Percentiles rank a stretch among this genome's conserved stretches.
These are phyloP conservation scores for Ctenicera cuprea DNA, from an alignment of 2,888 invertebrate genomes.

Conservation along the genomic window DNA sequence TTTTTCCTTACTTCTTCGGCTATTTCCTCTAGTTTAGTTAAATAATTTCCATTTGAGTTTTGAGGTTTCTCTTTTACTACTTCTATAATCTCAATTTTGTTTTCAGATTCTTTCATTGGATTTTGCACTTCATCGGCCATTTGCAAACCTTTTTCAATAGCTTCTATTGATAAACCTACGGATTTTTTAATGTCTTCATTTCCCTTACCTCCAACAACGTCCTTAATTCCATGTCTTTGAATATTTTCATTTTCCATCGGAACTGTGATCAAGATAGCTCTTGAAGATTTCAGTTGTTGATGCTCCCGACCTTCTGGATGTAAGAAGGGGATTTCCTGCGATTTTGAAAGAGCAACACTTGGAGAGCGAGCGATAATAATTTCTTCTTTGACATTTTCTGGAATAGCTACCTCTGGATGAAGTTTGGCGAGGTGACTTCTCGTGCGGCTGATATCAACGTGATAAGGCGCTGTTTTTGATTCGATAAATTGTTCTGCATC, in stretches of 20 bases:
- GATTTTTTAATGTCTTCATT: conserved; percentile 20
- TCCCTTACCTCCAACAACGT: conserved; percentile 15
- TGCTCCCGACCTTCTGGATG: too few relatives aligned
- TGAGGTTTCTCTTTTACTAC: not conserved
- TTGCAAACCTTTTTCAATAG: conserved; percentile 28
- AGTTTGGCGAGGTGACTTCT: conserved; percentile 62
- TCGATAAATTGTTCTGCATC: conserved; percentile 77
- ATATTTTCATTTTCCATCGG: conserved; percentile 60
- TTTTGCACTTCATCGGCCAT: not conserved
- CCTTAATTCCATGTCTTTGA: conserved; percentile 23
- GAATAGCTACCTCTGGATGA: conserved; percentile 39
- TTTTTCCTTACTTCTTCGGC: conserved; percentile 24
- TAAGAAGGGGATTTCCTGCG: conserved; percentile 1
- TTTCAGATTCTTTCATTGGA: not conserved
- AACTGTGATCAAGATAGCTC: conserved; percentile 64
- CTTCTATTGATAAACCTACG: conserved; percentile 8
- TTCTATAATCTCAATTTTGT: not conserved
- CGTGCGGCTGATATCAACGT: conserved; percentile 77
- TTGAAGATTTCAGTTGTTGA: conserved; percentile 56
- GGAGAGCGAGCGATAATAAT: conserved; percentile 64
- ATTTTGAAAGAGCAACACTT: conserved; percentile 61
- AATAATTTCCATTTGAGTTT: not conserved
- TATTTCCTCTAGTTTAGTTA: conserved; percentile 14
- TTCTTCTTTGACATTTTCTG: conserved; percentile 56
- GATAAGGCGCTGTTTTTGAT: conserved; percentile 80